Evolutionary conservation across 2,888 invertebrate genomes (phyloP), one percentile per base, ranked within the genome.

Genomic region (Morpho helenor): DNA sequence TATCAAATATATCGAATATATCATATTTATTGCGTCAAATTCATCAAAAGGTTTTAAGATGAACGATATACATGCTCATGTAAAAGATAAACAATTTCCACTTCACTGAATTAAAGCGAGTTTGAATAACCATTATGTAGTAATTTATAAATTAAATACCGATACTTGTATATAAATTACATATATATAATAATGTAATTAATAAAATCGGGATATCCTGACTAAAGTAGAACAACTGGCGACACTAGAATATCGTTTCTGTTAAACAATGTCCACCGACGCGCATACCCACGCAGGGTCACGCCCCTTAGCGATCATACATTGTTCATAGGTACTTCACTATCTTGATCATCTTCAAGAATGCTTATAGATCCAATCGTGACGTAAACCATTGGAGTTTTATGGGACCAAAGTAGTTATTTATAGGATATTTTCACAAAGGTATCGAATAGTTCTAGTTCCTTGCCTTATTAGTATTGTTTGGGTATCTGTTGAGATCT

Each of bases 181-280:
- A 23, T n/a, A n/a, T n/a, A n/a, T 16, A 16, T 16, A 16, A 16
- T 16, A 16, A 16, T 16, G 16, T 16, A 1, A 16, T 16, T 16
- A 16, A 16, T 16, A 48, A 54, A 48, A 54, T 54, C 48, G 42
- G 54, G 42, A 54, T 48, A 44, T 55, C 55, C 39, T n/a, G 44
- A 49, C 49, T 49, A 49, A 43, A 41, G 49, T 43, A 22, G 49
- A 39, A 44, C 16, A 49, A 5, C 49, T 55, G 55, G 55, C 22
- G 44, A 55, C 55, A 49, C 49, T 40, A 49, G 23, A 76, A 75
- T 81, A 82, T 84, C 83, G 71, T 71, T 67, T 79, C 78, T 77
- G 74, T 77, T 75, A 74, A 79, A 85, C 86, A 83, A 82, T 88
- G 88, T 87, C 86, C 86, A 86, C 86, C 82, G 82, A 83, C 80